phyloP scores from a whole-genome alignment of 2,797 vertebrate genomes.

The Triplophysa bombifrons region DNA sequence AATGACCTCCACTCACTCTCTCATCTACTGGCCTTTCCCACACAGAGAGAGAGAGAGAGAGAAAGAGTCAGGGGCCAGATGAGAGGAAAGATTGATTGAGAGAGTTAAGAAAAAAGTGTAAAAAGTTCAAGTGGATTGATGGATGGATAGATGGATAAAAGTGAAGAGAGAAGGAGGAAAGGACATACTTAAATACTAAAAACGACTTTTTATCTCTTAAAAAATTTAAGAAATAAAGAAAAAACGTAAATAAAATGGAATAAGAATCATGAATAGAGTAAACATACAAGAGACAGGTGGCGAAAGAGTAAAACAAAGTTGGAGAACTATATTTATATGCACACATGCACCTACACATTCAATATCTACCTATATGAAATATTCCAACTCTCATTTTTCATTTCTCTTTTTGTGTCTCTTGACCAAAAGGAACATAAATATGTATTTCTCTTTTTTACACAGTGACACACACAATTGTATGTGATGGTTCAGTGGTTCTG shows the following conservation, averaged over 20 bases:
- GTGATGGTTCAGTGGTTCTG: slow-evolving; percentile 71
- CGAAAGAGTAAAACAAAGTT: too few species aligned
- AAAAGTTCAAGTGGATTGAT: slow-evolving; percentile 64
- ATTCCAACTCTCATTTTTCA: too few species aligned
- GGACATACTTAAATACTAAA: too few species aligned
- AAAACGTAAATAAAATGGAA: too few species aligned
- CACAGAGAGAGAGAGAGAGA: slow-evolving; percentile 89
- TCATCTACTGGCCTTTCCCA: slow-evolving; percentile 99
- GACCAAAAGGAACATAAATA: not conserved
- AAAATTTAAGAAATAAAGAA: too few species aligned
- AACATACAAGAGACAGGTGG: too few species aligned
- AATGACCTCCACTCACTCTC: slow-evolving; percentile 99
- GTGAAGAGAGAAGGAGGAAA: slow-evolving; percentile 66
- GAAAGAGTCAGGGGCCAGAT: slow-evolving; percentile 60
- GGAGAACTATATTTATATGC: too few species aligned
- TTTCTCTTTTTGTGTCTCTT: not conserved
- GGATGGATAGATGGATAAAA: slow-evolving; percentile 69
- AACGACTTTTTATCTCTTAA: too few species aligned
- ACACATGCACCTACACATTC: too few species aligned
- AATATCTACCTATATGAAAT: too few species aligned
- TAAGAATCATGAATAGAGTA: too few species aligned
- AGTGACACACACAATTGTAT: slow-evolving; percentile 40
- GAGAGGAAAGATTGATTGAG: slow-evolving; percentile 31
- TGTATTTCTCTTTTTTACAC: not conserved
- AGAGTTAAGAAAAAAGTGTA: slow-evolving; percentile 65